These are phyloP conservation scores for Brachirus orientalis DNA, from an alignment of 2,113 vertebrate species.

Conservation along the genomic window DNA sequence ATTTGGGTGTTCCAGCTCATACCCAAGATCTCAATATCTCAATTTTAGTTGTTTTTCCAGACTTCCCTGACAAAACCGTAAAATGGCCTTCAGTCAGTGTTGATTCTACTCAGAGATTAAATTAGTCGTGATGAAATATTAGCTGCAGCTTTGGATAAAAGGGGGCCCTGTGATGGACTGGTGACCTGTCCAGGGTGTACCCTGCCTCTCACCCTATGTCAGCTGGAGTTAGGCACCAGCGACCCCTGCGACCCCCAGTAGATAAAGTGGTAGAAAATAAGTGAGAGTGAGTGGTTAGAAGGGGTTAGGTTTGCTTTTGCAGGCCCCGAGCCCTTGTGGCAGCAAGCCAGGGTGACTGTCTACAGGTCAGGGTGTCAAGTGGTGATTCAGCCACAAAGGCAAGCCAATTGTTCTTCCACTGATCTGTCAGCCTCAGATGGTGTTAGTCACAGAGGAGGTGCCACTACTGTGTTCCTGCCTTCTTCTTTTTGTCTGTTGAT, in stretches of 20 bases:
- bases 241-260: no score
- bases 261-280: no score
- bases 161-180: no score
- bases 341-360: conserved; percentile 46
- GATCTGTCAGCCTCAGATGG: conserved; percentile 35
- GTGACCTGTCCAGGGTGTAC: no score
- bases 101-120: conserved; percentile 16
- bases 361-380: conserved; percentile 41
- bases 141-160: conserved; percentile 39
- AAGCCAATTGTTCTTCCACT: conserved; percentile 17
- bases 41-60: conserved; percentile 9
- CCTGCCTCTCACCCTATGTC: no score
- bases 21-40: conserved; percentile 33
- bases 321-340: conserved; percentile 32
- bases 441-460: conserved; percentile 30
- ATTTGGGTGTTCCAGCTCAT: not conserved
- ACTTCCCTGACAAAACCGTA: not conserved
- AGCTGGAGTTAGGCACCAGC: no score
- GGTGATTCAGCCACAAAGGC: conserved; percentile 42
- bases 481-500: not conserved
- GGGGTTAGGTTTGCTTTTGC: conserved; percentile 55
- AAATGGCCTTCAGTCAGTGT: conserved; percentile 10
- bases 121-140: conserved; percentile 34
- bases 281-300: no score
- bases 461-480: not conserved